Base-by-base conservation (phyloP, 2,797 vertebrate species). In the Typhlichthys subterraneus region DNA sequence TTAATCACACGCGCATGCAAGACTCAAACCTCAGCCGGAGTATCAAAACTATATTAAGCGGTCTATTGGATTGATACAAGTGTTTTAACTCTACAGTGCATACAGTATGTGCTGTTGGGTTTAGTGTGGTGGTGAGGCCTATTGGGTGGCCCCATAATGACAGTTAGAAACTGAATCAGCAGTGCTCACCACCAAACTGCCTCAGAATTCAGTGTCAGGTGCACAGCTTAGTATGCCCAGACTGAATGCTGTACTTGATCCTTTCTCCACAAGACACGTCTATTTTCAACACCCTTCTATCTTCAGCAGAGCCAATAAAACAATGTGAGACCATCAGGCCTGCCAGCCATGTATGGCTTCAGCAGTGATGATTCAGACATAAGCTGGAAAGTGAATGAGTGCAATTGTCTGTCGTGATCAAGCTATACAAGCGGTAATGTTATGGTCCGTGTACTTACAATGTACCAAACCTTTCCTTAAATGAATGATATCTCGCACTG, bases 141-240 rank as follows among this genome's bases (percentile, higher is more conserved):
- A 55, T 82, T 87, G 89, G 87, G 88, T 91, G 89, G 92, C 77
- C 91, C 13, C 29, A 31, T 77, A 65, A 74, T 80, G 78, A 48
- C 61, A 79, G 77, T 86, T 74, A 57, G 69, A 81, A 72, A 67
- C 84, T 84, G 82, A 90, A 85, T 91, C 77, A 87, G 84, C 86
- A 85, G 38, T 84, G 78, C 69, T 77, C 77, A 73, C 69, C 52
- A 50, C 72, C 53, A 38, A 63, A 31, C 67, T 17, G 10, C 42
- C 42, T n/a, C 56, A 57, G n/a, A 17, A 15, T 33, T 14, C 6
- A 38, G 31, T 31, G 38, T 38, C 31, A 17, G 59, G 29, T 59
- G 64, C 51, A 54, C 48, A 10, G 62, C 17, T 50, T 7, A 45
- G 38, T 65, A 51, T 47, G 56, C 49, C 8, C 46, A 53, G 51